A percentile compares a stretch with the other conserved stretches of the same genome.
Conservation (phyloP, 2,797 vertebrate species). For the Pipistrellus nathusii region DNA sequence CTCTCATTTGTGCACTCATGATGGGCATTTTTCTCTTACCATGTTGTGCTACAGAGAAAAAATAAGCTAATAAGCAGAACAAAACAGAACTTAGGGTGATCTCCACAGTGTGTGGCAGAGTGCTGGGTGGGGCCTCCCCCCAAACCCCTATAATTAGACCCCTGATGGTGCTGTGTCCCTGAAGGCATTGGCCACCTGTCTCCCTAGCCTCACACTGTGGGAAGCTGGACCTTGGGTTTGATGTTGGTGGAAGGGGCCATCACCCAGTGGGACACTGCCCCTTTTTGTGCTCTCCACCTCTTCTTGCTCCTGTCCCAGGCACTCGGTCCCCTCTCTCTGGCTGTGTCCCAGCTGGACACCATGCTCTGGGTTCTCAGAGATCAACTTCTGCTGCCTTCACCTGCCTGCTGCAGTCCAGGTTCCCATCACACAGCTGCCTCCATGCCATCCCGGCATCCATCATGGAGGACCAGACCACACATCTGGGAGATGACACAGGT, state of each 20-base stretch:
- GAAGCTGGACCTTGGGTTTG: neutral
- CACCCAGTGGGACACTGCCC: neutral
- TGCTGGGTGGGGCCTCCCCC: neutral
- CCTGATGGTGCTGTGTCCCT: neutral
- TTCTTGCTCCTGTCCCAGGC: neutral
- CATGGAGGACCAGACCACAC: neutral
- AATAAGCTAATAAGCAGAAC: neutral
- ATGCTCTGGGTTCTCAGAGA: neutral
- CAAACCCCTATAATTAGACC: neutral
- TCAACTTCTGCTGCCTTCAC: neutral
- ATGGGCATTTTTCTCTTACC: neutral
- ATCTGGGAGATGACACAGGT: neutral
- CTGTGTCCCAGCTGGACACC: neutral
- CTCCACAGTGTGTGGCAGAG: neutral
- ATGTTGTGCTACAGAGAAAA: neutral
- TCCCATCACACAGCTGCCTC: neutral
- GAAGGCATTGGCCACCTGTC: neutral
- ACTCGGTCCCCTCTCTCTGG: neutral
- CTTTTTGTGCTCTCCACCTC: neutral
- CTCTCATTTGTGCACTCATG: neutral
- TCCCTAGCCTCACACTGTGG: neutral
- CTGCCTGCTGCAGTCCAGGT: neutral
- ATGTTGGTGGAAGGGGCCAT: neutral
- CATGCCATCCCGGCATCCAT: accelerated
- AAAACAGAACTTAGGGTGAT: neutral